Evolutionary conservation across 2,113 vertebrate genomes (phyloP), one percentile per base, ranked within the genome.

Genomic region (Pimephales promelas): DNA sequence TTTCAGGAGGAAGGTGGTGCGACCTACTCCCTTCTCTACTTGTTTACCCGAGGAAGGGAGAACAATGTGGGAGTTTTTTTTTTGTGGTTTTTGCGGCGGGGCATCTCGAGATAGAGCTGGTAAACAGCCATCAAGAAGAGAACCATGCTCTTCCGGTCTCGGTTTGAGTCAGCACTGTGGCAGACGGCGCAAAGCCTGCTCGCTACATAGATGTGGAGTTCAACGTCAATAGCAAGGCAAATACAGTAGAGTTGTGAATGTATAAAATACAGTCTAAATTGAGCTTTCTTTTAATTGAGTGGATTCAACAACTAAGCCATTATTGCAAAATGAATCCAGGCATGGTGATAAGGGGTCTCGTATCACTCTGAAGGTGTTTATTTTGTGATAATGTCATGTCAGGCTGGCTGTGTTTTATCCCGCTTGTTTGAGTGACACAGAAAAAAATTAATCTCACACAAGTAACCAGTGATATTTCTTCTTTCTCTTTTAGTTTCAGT

Each of bases 1-100:
- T 36, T 61, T 59, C 40, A 22, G 28, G 76, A 80, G 84, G 81
- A 83, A 83, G 40, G 52, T 76, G 81, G 76, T 2, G 40, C 81
- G 73, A 82, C 72, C n/a, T 54, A 81, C 72, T 24, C 62, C 81
- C 81, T 62, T 81, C 81, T 77, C 81, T 52, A 59, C 54, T 47
- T 88, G 87, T 88, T 88, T 88, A 88, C 31, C 54, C 20, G 68
- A 76, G 20, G 82, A 73, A 81, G 85, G 62, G 56, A 88, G 87
- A 88, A 88, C 87, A 88, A 88, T 88, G 84, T 82, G 45, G 62
- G 47, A 62, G 45, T 64, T 76, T 10, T 34, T 16, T 26, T 28
- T 62, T 52, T 13, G 10, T 14, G 40, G 1, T 72, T 86, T 87
- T 49, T 75, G 81, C 10, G 14, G n/a, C 52, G 40, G 77, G 66